Evolutionary conservation across 2,888 invertebrate genomes (phyloP), one percentile per base, ranked within the genome.

Genomic region (Mythimna lalbum): DNA sequence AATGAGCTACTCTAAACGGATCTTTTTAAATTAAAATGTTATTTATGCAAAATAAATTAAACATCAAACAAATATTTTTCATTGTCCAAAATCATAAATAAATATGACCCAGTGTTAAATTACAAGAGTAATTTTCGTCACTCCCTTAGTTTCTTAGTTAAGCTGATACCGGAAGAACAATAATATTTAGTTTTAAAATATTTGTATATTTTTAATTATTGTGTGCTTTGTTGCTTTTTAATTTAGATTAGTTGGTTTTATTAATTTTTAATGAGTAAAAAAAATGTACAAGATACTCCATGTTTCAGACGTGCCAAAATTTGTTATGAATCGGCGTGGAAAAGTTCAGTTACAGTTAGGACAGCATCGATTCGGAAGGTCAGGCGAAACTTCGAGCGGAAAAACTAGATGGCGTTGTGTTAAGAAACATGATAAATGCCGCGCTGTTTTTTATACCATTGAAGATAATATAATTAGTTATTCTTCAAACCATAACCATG

Each of bases 351-450:
- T 76, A 62, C 50, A 61, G 39, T 27, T 71, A 49, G 78, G 76
- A 43, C 4, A 21, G 12, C 52, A 78, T n/a, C 62, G 56, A 10
- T 77, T 50, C 19, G 23, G 57, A 43, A 65, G 78, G 19, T 86
- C 47, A 6, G 49, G 72, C 6, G n/a, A 62, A 4, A 10, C 21
- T n/a, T 27, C 9, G 12, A 39, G 49, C 12, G 1, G 2, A 4
- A 71, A 57, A 71, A 65, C 62, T 53, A 71, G 78, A 65, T 76
- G 76, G 78, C 76, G 78, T 6, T 76, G 76, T 65, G 57, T 65
- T 12, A 76, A 59, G 62, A 78, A 64, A 62, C 57, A 53, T 52
- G 36, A 50, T 12, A 47, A 72, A 33, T 76, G 78, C 12, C 64
- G 27, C 19, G 78, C 76, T 0, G 64, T 49, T n/a, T 27, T 76